Evolutionary conservation across 1,140 invertebrate species (phyloP).

Genomic region (Tribolium madens): DNA sequence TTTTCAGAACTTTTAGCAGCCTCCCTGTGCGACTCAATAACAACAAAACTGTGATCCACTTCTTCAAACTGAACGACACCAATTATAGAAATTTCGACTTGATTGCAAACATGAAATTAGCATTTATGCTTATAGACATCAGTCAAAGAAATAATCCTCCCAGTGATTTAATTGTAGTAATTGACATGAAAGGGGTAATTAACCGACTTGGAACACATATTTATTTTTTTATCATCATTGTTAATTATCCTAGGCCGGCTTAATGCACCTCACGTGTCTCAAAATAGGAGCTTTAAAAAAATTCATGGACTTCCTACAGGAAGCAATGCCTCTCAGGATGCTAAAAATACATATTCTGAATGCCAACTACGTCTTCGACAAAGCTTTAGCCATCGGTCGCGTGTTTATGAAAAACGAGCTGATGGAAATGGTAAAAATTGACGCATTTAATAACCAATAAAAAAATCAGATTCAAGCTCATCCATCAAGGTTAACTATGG

Average conservation of each 20-base stretch:
- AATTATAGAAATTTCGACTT: conserved; percentile 72
- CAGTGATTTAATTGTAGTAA: conserved; percentile 71
- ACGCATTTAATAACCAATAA: not conserved
- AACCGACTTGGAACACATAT: not conserved
- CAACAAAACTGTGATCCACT: conserved; percentile 71
- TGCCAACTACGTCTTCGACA: conserved; percentile 74
- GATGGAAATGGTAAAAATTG: conserved; percentile 70
- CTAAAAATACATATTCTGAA: conserved; percentile 75
- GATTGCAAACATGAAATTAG: conserved; percentile 71
- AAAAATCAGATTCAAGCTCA: conserved; percentile 66
- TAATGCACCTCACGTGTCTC: conserved; percentile 71
- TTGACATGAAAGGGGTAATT: conserved; percentile 72
- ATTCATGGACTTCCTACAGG: conserved; percentile 68
- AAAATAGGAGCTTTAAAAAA: conserved; percentile 65
- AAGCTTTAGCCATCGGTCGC: conserved; percentile 71
- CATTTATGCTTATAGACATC: conserved; percentile 73
- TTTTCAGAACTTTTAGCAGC: conserved; percentile 53
- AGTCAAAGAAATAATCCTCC: conserved; percentile 59
- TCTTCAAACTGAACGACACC: conserved; percentile 71
- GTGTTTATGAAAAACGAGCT: conserved; percentile 77
- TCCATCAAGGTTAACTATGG: conserved; percentile 62
- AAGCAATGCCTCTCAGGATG: conserved; percentile 74
- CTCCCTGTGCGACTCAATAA: conserved; percentile 71
- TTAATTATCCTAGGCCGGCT: conserved; percentile 52
- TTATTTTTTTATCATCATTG: too few relatives aligned